A percentile compares a stretch with the other conserved stretches of the same genome.
phyloP scores from a whole-genome alignment of 2,888 invertebrate genomes.

The Entomobrya proxima region DNA sequence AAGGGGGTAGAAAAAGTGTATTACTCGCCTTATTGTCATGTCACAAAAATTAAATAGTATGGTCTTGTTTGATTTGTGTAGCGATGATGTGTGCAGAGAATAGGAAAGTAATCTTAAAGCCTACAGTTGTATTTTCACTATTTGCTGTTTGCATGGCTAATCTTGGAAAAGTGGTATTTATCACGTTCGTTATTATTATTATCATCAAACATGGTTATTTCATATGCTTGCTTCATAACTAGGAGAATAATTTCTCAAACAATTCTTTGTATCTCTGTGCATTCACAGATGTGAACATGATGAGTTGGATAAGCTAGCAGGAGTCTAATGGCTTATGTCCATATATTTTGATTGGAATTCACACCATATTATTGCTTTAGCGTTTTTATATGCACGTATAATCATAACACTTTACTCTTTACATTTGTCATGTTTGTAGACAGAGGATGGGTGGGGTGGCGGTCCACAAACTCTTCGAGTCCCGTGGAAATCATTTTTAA shows the following conservation, averaged over 20 bases:
- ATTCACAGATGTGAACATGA: neutral
- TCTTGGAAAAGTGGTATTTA: slow-evolving; percentile 68
- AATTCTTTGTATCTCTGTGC: neutral
- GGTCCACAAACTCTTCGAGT: slow-evolving; percentile 81
- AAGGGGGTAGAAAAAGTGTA: slow-evolving; percentile 37
- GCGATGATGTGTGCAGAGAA: slow-evolving; percentile 50
- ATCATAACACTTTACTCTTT: slow-evolving; percentile 11
- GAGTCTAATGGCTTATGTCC: slow-evolving; percentile 45
- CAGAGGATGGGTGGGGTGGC: slow-evolving; percentile 95
- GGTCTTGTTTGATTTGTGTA: slow-evolving; percentile 44
- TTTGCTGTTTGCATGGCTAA: slow-evolving; percentile 68
- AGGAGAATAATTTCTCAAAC: neutral
- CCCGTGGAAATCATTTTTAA: slow-evolving; percentile 86
- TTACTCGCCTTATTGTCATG: slow-evolving; percentile 52
- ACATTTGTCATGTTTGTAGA: slow-evolving; percentile 77
- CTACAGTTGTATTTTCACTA: slow-evolving; percentile 46
- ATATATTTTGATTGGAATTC: slow-evolving; percentile 54
- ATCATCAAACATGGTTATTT: slow-evolving; percentile 24
- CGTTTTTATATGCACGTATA: slow-evolving; percentile 3
- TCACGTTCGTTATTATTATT: slow-evolving; percentile 62
- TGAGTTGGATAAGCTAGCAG: neutral
- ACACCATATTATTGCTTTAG: slow-evolving; percentile 30
- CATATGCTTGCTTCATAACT: slow-evolving; percentile 28
- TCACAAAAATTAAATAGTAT: slow-evolving; percentile 31
- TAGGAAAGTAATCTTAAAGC: slow-evolving; percentile 57